phyloP scores from a whole-genome alignment of 2,888 invertebrate species.

The Schrankia costaestrigalis region DNA sequence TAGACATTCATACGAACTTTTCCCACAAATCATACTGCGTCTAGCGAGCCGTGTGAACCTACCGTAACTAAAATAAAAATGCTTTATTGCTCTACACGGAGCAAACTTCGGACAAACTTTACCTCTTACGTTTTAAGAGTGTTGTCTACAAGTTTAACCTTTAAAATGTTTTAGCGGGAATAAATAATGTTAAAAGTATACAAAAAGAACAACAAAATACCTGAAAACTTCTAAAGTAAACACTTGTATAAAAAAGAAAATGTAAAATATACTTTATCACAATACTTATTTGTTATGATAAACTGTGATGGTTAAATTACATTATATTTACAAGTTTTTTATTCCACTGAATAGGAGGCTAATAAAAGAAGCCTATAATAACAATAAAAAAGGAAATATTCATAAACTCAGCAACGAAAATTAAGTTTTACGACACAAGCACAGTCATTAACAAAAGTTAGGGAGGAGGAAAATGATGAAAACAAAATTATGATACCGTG shows the following conservation, averaged over 20 bases:
- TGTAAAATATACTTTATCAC: too few relatives aligned
- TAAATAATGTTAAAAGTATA: constrained; percentile 25
- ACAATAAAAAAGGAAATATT: constrained; percentile 1
- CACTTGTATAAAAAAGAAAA: too few relatives aligned
- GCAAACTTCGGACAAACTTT: constrained; percentile 24
- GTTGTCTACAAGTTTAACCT: constrained; percentile 30
- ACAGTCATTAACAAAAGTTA: constrained; percentile 5
- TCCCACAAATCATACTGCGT: constrained; percentile 48
- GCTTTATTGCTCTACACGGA: constrained; percentile 37
- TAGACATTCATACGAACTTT: constrained; percentile 40
- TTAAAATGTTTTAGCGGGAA: constrained; percentile 21
- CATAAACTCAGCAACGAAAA: constrained; percentile 2
- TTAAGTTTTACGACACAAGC: constrained; percentile 4
- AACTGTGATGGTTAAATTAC: too few relatives aligned
- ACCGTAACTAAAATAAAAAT: constrained; percentile 46
- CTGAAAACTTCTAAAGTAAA: too few relatives aligned
- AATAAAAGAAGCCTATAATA: not conserved
- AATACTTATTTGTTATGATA: too few relatives aligned
- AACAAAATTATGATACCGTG: constrained; percentile 1
- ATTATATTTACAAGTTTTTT: too few relatives aligned
- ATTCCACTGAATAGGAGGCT: constrained; percentile 1
- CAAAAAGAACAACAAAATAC: not conserved
- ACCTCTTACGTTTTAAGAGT: constrained; percentile 22
- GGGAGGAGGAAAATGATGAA: constrained; percentile 4
- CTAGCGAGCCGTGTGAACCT: constrained; percentile 24